These are phyloP conservation scores for Diarsia dahlii DNA, from an alignment of 2,888 invertebrate genomes.

Conservation along the genomic window DNA sequence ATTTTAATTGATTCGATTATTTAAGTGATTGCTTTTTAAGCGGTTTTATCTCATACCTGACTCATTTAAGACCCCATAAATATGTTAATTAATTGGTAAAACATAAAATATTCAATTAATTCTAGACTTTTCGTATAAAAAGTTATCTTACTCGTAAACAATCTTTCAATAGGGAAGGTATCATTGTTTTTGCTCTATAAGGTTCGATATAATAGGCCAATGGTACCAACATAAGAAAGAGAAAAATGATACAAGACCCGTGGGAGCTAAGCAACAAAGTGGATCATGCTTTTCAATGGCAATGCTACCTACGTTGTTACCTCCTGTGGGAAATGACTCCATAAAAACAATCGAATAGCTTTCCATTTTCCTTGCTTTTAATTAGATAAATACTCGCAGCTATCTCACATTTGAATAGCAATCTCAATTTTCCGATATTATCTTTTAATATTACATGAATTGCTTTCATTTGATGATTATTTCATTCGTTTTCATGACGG, in stretches of 20 bases:
- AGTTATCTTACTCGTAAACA: background rate
- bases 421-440: slow-evolving; percentile 60
- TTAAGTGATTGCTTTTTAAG: background rate
- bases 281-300: slow-evolving; percentile 54
- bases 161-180: background rate
- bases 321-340: slow-evolving; percentile 53
- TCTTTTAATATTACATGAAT: slow-evolving; percentile 26
- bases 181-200: slow-evolving; percentile 6
- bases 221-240: slow-evolving; percentile 21
- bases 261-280: slow-evolving; percentile 58
- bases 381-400: slow-evolving; percentile 47
- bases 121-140: background rate
- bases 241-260: slow-evolving; percentile 44
- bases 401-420: slow-evolving; percentile 44
- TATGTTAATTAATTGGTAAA: background rate
- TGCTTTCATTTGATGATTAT: slow-evolving; percentile 43
- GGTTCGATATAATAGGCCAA: slow-evolving; percentile 32
- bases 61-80: background rate
- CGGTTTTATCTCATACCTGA: background rate
- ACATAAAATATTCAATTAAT: background rate
- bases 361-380: slow-evolving; percentile 65
- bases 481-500: slow-evolving; percentile 8
- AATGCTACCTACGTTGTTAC: slow-evolving; percentile 46
- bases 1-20: slow-evolving; percentile 23
- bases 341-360: slow-evolving; percentile 62